A percentile compares a stretch with the other conserved stretches of the same genome.
Conservation (phyloP, 1,140 invertebrate species). For the Polypedilum pembai region DNA sequence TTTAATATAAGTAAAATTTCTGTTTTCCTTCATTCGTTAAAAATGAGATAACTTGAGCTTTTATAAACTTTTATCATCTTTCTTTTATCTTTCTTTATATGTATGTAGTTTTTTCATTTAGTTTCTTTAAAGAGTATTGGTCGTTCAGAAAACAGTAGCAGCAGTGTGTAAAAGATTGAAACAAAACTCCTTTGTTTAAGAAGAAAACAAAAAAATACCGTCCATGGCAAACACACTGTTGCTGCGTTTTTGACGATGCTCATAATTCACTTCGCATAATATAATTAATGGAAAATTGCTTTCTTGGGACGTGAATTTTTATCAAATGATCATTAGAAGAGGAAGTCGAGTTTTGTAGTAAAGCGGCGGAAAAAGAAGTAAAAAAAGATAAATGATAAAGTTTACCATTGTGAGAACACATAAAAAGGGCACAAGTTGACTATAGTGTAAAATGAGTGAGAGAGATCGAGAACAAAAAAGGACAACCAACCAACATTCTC, state of each 20-base stretch:
- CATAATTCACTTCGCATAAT: neutral
- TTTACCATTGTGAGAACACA: neutral
- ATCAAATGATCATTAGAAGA: neutral
- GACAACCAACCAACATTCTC: neutral
- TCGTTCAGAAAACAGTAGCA: no score
- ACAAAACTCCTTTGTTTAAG: no score
- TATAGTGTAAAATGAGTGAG: neutral
- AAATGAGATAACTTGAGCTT: slow-evolving; percentile 5
- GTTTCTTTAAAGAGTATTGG: no score
- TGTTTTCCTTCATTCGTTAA: neutral
- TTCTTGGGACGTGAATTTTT: neutral
- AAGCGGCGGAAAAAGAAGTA: neutral
- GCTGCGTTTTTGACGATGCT: no score
- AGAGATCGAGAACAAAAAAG: neutral
- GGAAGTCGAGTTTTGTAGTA: neutral
- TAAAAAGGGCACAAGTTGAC: neutral
- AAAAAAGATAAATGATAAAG: slow-evolving; percentile 12
- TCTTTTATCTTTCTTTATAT: no score
- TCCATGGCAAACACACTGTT: no score
- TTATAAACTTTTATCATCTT: neutral
- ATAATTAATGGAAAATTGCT: slow-evolving; percentile 3
- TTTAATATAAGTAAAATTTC: neutral
- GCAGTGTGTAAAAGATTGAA: no score
- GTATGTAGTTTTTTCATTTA: no score
- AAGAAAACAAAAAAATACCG: no score